A percentile compares a stretch with the other conserved stretches of the same genome.
phyloP scores from a whole-genome alignment of 2,797 vertebrate genomes.

The Alfaro cultratus region DNA sequence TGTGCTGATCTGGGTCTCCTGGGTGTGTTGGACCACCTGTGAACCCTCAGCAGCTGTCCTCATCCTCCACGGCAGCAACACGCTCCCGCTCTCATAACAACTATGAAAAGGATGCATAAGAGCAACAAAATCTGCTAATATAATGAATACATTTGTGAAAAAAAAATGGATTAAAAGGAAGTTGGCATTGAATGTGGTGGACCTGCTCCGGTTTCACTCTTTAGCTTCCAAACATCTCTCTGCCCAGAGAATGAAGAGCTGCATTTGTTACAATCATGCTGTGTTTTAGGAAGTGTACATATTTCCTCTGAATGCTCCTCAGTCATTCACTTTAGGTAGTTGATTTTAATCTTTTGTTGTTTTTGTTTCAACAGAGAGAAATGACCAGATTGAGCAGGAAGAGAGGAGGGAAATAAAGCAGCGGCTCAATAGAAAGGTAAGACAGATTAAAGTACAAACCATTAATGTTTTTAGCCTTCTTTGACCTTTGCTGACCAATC shows the following conservation, averaged over 20 bases:
- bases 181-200: neutral
- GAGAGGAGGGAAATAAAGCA: conserved; percentile 97
- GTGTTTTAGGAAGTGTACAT: neutral
- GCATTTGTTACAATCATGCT: neutral
- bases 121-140: neutral
- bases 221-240: neutral
- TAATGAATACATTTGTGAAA: neutral
- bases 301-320: neutral
- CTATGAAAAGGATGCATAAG: neutral
- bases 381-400: conserved; percentile 95
- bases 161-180: neutral
- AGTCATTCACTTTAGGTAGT: neutral
- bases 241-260: neutral
- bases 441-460: neutral
- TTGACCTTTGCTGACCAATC: no score
- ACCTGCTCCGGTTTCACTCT: neutral
- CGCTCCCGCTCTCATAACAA: conserved; percentile 19
- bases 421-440: conserved; percentile 95
- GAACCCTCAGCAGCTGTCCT: conserved; percentile 65
- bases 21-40: conserved; percentile 56
- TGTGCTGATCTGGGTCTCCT: conserved; percentile 16
- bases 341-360: neutral
- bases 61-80: conserved; percentile 9
- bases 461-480: no score
- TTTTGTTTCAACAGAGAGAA: conserved; percentile 85